Conservation (phyloP, 2,888 invertebrate species). For the Amiota communis region DNA sequence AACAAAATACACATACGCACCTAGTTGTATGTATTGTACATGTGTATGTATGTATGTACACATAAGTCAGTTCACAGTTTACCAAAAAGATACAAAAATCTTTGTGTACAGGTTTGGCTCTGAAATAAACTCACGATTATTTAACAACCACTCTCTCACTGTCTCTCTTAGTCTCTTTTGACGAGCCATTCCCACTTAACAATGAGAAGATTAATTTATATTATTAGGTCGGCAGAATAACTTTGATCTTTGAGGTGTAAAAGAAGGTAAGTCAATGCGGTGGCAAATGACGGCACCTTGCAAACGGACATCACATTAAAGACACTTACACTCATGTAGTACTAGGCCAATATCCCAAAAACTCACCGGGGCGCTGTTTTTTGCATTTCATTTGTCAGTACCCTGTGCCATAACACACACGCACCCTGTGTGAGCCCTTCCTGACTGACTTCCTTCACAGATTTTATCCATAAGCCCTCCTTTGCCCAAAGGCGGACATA, state of each 20-base stretch:
- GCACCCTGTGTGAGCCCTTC: no score
- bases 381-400: no score
- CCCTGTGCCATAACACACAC: no score
- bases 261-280: slow-evolving; percentile 71
- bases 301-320: slow-evolving; percentile 21
- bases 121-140: not conserved
- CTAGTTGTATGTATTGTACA: no score
- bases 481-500: no score
- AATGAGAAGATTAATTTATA: slow-evolving; percentile 71
- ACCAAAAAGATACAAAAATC: slow-evolving; percentile 1
- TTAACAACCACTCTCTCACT: slow-evolving; percentile 11
- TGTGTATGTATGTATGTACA: not conserved
- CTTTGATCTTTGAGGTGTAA: slow-evolving; percentile 71
- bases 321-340: no score
- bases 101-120: not conserved
- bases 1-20: no score
- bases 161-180: slow-evolving; percentile 15
- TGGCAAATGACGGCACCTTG: slow-evolving; percentile 65
- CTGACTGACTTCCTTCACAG: not conserved
- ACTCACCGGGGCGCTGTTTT: no score
- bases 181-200: slow-evolving; percentile 47
- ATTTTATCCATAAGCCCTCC: no score
- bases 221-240: slow-evolving; percentile 69
- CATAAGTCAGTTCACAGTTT: not conserved
- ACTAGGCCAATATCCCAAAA: no score